A percentile compares a stretch with the other conserved stretches of the same genome.
phyloP scores from a whole-genome alignment of 2,113 vertebrate genomes.

The Bombycilla garrulus region DNA sequence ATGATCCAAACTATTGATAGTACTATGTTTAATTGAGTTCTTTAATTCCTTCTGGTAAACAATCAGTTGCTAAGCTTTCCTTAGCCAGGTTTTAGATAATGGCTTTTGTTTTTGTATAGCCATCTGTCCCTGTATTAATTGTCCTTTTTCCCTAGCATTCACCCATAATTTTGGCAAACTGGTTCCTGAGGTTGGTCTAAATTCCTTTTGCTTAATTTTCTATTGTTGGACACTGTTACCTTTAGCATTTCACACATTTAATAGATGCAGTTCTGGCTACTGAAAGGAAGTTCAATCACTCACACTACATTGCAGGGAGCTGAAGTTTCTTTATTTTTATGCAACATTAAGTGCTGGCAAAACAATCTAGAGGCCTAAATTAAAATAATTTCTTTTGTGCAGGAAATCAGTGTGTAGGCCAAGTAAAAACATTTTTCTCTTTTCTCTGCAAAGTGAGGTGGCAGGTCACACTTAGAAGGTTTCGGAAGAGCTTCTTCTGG shows the following conservation, averaged over 20 bases:
- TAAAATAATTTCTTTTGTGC: neutral
- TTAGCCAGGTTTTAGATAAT: constrained; percentile 55
- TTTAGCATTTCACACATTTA: constrained; percentile 58
- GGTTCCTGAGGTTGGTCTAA: constrained; percentile 16
- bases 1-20: neutral
- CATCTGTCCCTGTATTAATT: constrained; percentile 70
- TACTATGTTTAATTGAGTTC: neutral
- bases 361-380: neutral
- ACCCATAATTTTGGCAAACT: constrained; percentile 57
- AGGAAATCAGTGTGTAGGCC: neutral
- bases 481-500: neutral
- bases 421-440: neutral
- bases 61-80: constrained; percentile 50
- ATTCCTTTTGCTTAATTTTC: constrained; percentile 31
- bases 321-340: constrained; percentile 22
- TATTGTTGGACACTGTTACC: constrained; percentile 17
- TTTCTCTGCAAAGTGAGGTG: neutral
- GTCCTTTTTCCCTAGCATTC: constrained; percentile 50
- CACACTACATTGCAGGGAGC: neutral
- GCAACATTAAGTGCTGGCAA: neutral
- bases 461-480: neutral
- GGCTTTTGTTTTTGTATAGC: constrained; percentile 65
- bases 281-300: constrained; percentile 8
- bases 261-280: constrained; percentile 31
- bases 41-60: constrained; percentile 33